Base-by-base conservation (phyloP, 2,888 invertebrate genomes). In the Eristalis intricaria region DNA sequence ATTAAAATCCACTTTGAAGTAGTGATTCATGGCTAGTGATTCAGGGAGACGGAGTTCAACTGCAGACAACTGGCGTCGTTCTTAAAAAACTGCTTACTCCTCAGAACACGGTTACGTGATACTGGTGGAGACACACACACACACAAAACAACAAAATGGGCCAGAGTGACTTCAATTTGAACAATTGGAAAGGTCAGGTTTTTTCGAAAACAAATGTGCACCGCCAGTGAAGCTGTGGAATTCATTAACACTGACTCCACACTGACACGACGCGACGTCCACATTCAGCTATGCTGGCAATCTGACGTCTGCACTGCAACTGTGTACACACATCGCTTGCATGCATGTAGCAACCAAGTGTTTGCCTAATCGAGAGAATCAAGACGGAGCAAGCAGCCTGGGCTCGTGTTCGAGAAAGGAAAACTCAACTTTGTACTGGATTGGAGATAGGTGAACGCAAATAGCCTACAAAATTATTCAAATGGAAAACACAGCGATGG, bases 121-220 rank as follows among this genome's bases (percentile, higher is more conserved):
- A 43, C 50, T 22, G 13, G 19, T 19, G 0, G 26, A 23, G 35
- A 3, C 0, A 2, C 1, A 63, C 15, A 61, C 1, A 32, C 11
- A 29, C 29, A 29, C 1, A 4, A 29, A 29, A 3, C 26, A 26
- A 26, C 26, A 32, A 63, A 63, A 50, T 50, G 19, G 50, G 50
- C 23, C 60, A 60, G 19, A 60, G 23, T 23, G 4, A 65, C 15
- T 35, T 65, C 64, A 13, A 65, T 35, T 65, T 32, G 19, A 65
- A 22, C 15, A 50, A 35, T 77, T 69, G 77, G 77, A 61, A 43
- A 77, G 77, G 77, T 77, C 77, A 69, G 77, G 68, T 77, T 77
- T 61, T 32, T 69, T 3, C n/a, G 19, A 11, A 50, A 63, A 40
- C 29, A 61, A 32, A 66, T 38, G 38, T 38, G 38, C 38, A 38